phyloP scores from a whole-genome alignment of 2,888 invertebrate species.

The Euspilapteryx auroguttella region DNA sequence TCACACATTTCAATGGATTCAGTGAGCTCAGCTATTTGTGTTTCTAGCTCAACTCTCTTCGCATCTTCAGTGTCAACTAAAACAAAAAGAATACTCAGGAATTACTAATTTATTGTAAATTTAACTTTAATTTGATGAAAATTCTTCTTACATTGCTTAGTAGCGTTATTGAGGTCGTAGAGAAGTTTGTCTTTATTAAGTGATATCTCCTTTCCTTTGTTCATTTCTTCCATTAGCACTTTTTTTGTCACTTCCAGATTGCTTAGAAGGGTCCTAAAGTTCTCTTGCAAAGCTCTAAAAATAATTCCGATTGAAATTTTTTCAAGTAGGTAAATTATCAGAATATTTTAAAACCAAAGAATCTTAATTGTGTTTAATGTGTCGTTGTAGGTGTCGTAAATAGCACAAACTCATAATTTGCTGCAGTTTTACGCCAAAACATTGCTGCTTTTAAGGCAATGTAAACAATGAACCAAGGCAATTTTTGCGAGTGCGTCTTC shows the following conservation, averaged over 20 bases:
- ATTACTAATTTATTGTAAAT: not conserved
- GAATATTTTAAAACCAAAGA: too few relatives aligned
- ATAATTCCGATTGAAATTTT: too few relatives aligned
- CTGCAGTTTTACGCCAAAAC: too few relatives aligned
- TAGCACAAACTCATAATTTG: too few relatives aligned
- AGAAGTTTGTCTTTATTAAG: slow-evolving; percentile 60
- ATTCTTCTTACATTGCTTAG: slow-evolving; percentile 39
- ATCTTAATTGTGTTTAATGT: too few relatives aligned
- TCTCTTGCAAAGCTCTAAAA: slow-evolving; percentile 58
- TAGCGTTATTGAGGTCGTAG: slow-evolving; percentile 53
- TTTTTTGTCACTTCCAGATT: slow-evolving; percentile 71
- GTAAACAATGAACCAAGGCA: too few relatives aligned
- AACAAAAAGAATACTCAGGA: slow-evolving; percentile 7
- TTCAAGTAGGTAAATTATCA: too few relatives aligned
- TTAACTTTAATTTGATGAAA: not conserved
- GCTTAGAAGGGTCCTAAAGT: slow-evolving; percentile 51
- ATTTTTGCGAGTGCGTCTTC: too few relatives aligned
- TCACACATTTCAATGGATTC: slow-evolving; percentile 65
- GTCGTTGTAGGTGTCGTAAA: too few relatives aligned
- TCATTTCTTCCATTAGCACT: slow-evolving; percentile 66
- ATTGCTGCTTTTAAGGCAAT: too few relatives aligned
- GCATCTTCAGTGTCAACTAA: slow-evolving; percentile 55
- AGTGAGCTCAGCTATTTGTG: slow-evolving; percentile 53
- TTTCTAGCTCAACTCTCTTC: slow-evolving; percentile 50
- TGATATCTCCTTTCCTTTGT: slow-evolving; percentile 65